Evolutionary conservation across 2,888 invertebrate species (phyloP).

Genomic region (Polydrusus pterygomalis): DNA sequence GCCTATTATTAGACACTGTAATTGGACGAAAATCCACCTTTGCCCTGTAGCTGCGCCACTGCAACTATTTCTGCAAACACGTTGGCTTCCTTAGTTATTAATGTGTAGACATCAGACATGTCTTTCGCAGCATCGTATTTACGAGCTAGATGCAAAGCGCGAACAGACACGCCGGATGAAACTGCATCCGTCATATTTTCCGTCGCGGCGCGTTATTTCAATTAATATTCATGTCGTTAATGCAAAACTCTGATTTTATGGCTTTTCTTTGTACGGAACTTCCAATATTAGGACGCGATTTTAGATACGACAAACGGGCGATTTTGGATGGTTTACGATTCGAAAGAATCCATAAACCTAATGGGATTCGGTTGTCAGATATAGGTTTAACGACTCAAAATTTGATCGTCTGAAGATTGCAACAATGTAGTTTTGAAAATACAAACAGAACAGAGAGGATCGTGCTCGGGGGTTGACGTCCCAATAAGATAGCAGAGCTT

Average conservation of each 20-base stretch:
- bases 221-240: constrained; percentile 33
- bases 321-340: constrained; percentile 35
- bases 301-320: constrained; percentile 16
- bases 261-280: constrained; percentile 11
- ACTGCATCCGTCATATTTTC: constrained; percentile 29
- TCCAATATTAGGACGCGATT: constrained; percentile 23
- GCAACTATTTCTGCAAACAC: not conserved
- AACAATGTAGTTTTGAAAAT: constrained; percentile 22
- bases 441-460: not conserved
- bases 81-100: not conserved
- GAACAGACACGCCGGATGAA: constrained; percentile 28
- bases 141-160: constrained; percentile 6
- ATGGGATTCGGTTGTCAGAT: constrained; percentile 30
- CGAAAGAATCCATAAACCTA: constrained; percentile 34
- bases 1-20: too few relatives aligned
- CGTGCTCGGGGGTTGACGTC: too few relatives aligned
- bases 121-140: constrained; percentile 6
- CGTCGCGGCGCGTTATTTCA: constrained; percentile 11
- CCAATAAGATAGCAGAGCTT: too few relatives aligned
- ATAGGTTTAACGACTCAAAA: constrained; percentile 1
- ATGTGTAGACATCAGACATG: not conserved
- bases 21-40: too few relatives aligned
- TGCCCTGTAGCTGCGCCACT: too few relatives aligned
- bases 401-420: not conserved
- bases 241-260: constrained; percentile 16